phyloP scores from a whole-genome alignment of 2,797 vertebrate genomes.

The Ispidina lecontei region DNA sequence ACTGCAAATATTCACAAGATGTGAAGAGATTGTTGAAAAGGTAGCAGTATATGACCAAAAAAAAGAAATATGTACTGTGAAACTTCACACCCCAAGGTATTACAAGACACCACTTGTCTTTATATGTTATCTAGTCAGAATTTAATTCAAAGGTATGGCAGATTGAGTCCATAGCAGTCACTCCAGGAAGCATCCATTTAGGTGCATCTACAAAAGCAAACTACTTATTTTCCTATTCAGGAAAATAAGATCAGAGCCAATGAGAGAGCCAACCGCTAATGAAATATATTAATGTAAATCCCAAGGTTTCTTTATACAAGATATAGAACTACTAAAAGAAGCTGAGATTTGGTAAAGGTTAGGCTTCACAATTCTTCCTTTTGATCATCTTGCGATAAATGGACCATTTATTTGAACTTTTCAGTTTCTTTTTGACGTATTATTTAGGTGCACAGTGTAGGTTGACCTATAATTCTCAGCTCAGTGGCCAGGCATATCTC shows the following conservation, averaged over 20 bases:
- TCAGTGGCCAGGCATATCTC: not conserved
- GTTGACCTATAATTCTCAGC: not conserved
- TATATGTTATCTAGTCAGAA: not conserved
- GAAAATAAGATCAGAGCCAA: not conserved
- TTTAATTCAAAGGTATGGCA: not conserved
- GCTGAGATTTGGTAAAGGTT: constrained; percentile 3
- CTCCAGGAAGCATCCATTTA: not conserved
- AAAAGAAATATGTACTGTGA: not conserved
- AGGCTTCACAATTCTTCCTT: not conserved
- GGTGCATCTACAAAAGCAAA: not conserved
- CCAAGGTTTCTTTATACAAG: not conserved
- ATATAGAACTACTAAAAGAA: not conserved
- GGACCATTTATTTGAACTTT: not conserved
- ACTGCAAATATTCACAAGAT: not conserved
- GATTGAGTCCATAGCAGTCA: not conserved
- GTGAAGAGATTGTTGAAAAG: not conserved
- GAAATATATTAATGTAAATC: not conserved
- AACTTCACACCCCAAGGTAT: not conserved
- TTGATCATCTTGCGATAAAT: not conserved
- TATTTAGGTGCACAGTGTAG: not conserved
- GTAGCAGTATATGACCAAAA: not conserved
- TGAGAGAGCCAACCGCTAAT: not conserved
- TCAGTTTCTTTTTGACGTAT: not conserved
- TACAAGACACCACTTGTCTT: not conserved
- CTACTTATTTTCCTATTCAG: not conserved